phyloP scores from a whole-genome alignment of 2,113 vertebrate species.

The Propithecus coquereli region DNA sequence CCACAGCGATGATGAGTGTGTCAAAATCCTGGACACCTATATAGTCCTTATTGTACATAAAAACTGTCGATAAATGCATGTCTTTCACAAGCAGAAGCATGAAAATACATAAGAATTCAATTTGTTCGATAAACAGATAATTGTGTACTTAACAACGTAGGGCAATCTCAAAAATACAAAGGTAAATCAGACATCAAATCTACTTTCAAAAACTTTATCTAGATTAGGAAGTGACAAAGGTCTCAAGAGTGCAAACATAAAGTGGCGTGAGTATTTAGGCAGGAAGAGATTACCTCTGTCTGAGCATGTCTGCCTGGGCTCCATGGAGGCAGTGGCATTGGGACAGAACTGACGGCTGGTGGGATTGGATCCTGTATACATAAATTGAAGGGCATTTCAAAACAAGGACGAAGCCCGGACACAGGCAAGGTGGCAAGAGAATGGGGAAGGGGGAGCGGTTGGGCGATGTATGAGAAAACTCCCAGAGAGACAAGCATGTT shows the following conservation, averaged over 20 bases:
- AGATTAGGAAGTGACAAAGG: background rate
- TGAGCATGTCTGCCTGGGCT: background rate
- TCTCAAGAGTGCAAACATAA: background rate
- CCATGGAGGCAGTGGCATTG: background rate
- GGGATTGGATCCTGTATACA: background rate
- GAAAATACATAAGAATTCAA: background rate
- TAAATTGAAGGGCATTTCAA: background rate
- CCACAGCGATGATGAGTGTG: background rate
- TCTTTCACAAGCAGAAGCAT: background rate
- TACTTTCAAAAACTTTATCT: background rate
- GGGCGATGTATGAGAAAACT: background rate
- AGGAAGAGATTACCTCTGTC: background rate
- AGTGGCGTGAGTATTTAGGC: background rate
- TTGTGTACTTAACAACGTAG: background rate
- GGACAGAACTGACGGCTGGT: background rate
- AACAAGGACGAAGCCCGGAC: background rate
- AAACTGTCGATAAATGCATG: background rate
- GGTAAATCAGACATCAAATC: background rate
- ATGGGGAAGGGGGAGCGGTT: fast-evolving
- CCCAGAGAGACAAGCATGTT: background rate
- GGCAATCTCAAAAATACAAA: background rate
- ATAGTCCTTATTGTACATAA: background rate
- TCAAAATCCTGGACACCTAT: background rate
- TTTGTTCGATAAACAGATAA: background rate
- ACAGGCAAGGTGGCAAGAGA: background rate